Conservation (phyloP, 1,140 invertebrate species). For the Drosophila lacteicornis region DNA sequence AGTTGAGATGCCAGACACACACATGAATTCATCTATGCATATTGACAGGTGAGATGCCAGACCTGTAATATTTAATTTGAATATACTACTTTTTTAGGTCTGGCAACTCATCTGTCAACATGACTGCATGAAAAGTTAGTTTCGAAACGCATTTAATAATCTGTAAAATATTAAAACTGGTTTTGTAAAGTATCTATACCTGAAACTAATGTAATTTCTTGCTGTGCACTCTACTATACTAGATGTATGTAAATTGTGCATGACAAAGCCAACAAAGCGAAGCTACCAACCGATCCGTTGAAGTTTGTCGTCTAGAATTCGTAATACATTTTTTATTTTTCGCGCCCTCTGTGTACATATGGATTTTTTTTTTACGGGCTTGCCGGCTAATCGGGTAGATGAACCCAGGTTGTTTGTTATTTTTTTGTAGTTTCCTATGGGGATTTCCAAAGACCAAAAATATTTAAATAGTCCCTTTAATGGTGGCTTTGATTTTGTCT, state of each 20-base stretch:
- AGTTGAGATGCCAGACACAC: too few relatives aligned
- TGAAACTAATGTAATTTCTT: not conserved
- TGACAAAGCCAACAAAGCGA: constrained; percentile 49
- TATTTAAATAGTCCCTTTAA: not conserved
- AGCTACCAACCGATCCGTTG: constrained; percentile 35
- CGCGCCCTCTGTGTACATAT: constrained; percentile 48
- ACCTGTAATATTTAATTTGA: too few relatives aligned
- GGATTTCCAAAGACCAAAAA: constrained; percentile 2
- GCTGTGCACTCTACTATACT: constrained; percentile 6
- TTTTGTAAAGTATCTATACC: too few relatives aligned
- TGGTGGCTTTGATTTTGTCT: not conserved
- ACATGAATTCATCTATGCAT: too few relatives aligned
- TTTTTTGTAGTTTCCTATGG: constrained; percentile 2
- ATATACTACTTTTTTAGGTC: too few relatives aligned
- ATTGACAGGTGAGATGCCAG: too few relatives aligned
- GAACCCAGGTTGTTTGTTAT: constrained; percentile 20
- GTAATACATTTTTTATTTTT: constrained; percentile 62
- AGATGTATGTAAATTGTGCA: constrained; percentile 57
- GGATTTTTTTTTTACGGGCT: constrained; percentile 20
- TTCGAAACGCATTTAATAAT: not conserved
- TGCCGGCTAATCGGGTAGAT: constrained; percentile 37
- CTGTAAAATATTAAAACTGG: too few relatives aligned
- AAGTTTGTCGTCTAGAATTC: constrained; percentile 67
- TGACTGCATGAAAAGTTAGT: too few relatives aligned
- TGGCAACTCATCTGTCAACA: too few relatives aligned